Evolutionary conservation across 1,140 invertebrate genomes (phyloP).

Genomic region (Dysdera silvatica): DNA sequence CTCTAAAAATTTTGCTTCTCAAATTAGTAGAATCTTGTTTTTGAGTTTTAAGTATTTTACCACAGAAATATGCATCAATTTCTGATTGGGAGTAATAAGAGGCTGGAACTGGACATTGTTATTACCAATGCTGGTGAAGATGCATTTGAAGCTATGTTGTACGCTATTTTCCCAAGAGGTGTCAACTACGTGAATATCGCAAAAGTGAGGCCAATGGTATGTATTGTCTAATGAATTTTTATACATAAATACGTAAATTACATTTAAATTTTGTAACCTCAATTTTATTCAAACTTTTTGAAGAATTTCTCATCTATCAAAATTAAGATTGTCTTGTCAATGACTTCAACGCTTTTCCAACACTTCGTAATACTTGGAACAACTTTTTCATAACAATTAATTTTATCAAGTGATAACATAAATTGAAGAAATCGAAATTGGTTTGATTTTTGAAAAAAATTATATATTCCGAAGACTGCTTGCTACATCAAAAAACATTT

Average conservation of each 20-base stretch:
- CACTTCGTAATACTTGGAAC: no score
- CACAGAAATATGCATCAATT: slow-evolving; percentile 61
- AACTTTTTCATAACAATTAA: not conserved
- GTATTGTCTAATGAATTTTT: not conserved
- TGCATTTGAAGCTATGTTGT: slow-evolving; percentile 76
- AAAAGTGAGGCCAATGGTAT: slow-evolving; percentile 27
- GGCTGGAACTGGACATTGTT: slow-evolving; percentile 63
- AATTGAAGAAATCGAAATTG: no score
- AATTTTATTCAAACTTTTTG: not conserved
- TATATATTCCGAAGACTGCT: no score
- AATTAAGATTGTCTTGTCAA: not conserved
- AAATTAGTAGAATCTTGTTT: no score
- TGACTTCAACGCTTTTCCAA: no score
- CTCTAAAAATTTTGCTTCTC: no score
- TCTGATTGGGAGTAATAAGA: slow-evolving; percentile 67
- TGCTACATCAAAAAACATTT: no score
- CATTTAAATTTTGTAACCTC: not conserved
- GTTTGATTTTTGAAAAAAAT: no score
- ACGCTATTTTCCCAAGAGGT: slow-evolving; percentile 63
- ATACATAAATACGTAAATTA: not conserved
- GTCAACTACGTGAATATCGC: slow-evolving; percentile 49
- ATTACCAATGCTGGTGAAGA: slow-evolving; percentile 78
- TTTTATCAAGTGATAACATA: no score
- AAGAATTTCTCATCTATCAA: not conserved
- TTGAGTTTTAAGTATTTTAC: not conserved